phyloP scores from a whole-genome alignment of 1,140 invertebrate genomes.

The Drosophila tristis region DNA sequence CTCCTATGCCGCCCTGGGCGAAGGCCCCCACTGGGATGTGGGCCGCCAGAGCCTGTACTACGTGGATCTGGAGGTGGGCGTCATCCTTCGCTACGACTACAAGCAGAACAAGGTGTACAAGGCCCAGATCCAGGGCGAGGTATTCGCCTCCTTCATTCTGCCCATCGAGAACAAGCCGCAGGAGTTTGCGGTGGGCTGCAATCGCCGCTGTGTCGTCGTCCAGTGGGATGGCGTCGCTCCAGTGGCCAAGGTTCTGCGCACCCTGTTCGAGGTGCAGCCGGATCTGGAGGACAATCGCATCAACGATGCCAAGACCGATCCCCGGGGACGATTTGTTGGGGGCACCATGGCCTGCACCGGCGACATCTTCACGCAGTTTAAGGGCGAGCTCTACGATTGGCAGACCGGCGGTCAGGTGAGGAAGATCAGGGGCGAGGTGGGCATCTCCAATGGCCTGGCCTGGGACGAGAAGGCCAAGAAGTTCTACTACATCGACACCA shows the following conservation, averaged over 20 bases:
- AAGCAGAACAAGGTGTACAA: slow-evolving; percentile 85
- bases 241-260: slow-evolving; percentile 84
- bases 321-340: slow-evolving; percentile 88
- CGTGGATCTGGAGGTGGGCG: slow-evolving; percentile 87
- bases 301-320: slow-evolving; percentile 95
- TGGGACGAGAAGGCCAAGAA: slow-evolving; percentile 90
- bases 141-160: slow-evolving; percentile 87
- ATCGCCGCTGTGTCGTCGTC: slow-evolving; percentile 87
- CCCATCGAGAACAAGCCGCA: slow-evolving; percentile 87
- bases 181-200: slow-evolving; percentile 88
- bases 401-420: slow-evolving; percentile 87
- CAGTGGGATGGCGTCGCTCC: slow-evolving; percentile 88
- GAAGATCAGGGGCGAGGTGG: slow-evolving; percentile 84
- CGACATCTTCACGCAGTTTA: slow-evolving; percentile 85
- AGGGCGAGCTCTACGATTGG: slow-evolving; percentile 85
- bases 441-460: slow-evolving; percentile 92
- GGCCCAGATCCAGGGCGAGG: slow-evolving; percentile 84
- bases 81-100: slow-evolving; percentile 86
- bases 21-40: slow-evolving; percentile 89
- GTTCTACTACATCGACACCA: slow-evolving; percentile 92
- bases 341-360: slow-evolving; percentile 88
- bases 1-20: slow-evolving; percentile 84
- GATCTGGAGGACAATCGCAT: slow-evolving; percentile 87
- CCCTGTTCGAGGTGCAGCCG: slow-evolving; percentile 87
- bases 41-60: slow-evolving; percentile 87